Evolutionary conservation across 2,113 vertebrate genomes (phyloP).

Genomic region (Lipophrys pholis): DNA sequence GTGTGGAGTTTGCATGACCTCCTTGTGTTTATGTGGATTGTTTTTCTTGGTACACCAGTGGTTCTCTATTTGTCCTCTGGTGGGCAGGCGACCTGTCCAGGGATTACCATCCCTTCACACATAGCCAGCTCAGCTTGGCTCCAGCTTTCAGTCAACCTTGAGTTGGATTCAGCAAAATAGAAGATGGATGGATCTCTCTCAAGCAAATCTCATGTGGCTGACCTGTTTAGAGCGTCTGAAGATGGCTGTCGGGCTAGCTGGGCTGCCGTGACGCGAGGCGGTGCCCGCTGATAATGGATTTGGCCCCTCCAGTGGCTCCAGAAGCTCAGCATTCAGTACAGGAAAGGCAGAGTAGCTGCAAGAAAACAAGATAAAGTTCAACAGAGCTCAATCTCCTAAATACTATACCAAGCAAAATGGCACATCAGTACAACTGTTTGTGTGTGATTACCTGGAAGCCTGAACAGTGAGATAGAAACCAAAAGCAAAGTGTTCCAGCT

Average conservation of each 20-base stretch:
- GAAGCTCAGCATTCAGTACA: constrained; percentile 90
- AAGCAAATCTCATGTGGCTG: constrained; percentile 5
- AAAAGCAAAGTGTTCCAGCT: constrained; percentile 20
- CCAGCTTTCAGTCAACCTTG: no score
- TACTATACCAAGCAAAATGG: constrained; percentile 1
- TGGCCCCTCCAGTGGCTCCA: constrained; percentile 89
- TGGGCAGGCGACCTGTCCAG: no score
- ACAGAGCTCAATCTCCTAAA: constrained; percentile 11
- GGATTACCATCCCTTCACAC: no score
- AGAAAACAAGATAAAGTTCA: constrained; percentile 38
- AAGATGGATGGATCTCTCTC: no score
- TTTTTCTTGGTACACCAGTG: no score
- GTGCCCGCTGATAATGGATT: constrained; percentile 81
- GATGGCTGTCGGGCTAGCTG: constrained; percentile 94
- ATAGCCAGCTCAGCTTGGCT: no score
- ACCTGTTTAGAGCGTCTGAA: constrained; percentile 99
- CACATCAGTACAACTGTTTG: constrained; percentile 6
- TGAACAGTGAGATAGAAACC: constrained; percentile 16
- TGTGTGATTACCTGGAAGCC: background rate
- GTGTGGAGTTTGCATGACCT: no score
- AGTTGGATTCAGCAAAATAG: no score
- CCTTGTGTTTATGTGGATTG: no score
- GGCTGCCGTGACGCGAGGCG: constrained; percentile 89
- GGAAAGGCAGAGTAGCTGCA: constrained; percentile 96
- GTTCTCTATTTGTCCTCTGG: no score